These are phyloP conservation scores for Cheirogaleus major DNA, from an alignment of 2,797 vertebrate genomes.

Conservation along the genomic window DNA sequence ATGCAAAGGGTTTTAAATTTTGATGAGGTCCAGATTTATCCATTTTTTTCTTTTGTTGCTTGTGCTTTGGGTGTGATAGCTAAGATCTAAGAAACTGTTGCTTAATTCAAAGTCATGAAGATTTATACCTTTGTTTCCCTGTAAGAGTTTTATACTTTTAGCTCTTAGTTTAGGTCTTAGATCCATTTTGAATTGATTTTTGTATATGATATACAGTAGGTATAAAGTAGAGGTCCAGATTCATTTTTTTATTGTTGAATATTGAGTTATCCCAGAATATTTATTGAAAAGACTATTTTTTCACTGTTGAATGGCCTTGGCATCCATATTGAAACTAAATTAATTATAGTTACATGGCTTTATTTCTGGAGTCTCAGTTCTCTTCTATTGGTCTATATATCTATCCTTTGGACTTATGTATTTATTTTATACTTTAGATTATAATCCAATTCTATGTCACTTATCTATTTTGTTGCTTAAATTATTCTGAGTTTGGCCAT, in stretches of 20 bases:
- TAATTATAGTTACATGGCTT: neutral
- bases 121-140: neutral
- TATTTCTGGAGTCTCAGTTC: neutral
- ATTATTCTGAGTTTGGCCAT: neutral
- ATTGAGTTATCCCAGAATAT: neutral
- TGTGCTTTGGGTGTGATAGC: neutral
- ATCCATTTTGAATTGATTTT: slow-evolving; percentile 10
- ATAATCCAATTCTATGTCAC: neutral
- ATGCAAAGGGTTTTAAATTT: neutral
- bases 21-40: neutral
- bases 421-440: slow-evolving; percentile 22
- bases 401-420: neutral
- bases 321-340: neutral
- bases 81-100: neutral
- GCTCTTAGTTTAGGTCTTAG: slow-evolving; percentile 1
- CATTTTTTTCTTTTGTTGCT: neutral
- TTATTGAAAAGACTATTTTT: neutral
- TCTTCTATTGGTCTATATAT: neutral
- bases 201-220: neutral
- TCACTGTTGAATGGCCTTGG: neutral
- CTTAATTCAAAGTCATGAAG: neutral
- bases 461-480: neutral
- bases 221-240: neutral
- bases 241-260: neutral
- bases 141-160: neutral